Conservation (phyloP, 2,113 vertebrate genomes). For the Silurus asotus region DNA sequence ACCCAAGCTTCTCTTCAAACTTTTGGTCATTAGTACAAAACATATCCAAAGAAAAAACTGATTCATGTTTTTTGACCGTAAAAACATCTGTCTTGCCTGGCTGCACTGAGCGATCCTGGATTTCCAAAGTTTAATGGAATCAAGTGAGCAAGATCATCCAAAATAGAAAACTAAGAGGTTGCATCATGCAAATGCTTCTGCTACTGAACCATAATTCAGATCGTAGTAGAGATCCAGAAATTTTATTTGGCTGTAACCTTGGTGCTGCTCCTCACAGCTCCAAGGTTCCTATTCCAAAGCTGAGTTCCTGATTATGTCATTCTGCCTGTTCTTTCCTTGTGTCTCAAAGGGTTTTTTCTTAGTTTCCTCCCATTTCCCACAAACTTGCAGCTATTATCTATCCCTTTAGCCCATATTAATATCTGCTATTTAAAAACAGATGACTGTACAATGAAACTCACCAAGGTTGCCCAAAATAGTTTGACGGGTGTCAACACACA, state of each 20-base stretch:
- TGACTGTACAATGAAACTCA: constrained; percentile 67
- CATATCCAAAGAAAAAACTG: constrained; percentile 15
- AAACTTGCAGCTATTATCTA: neutral
- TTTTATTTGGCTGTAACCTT: neutral
- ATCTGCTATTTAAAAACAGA: neutral
- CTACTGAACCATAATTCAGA: neutral
- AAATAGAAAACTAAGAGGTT: neutral
- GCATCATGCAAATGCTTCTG: neutral
- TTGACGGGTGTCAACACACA: constrained; percentile 82
- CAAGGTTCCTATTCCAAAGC: neutral
- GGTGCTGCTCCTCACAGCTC: neutral
- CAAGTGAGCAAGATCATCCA: constrained; percentile 32
- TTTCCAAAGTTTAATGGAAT: constrained; percentile 44
- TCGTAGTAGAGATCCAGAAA: neutral
- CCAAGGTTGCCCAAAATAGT: constrained; percentile 86
- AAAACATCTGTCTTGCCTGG: constrained; percentile 33
- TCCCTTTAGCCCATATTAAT: neutral
- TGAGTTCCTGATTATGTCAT: neutral
- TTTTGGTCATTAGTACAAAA: constrained; percentile 10
- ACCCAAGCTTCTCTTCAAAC: constrained; percentile 17
- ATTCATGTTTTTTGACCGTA: constrained; percentile 45
- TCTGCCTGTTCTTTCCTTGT: neutral
- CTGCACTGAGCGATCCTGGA: constrained; percentile 51
- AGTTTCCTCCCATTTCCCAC: neutral
- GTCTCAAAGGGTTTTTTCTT: neutral